Evolutionary conservation across 2,113 vertebrate species (phyloP).

Genomic region (Macrotus californicus): DNA sequence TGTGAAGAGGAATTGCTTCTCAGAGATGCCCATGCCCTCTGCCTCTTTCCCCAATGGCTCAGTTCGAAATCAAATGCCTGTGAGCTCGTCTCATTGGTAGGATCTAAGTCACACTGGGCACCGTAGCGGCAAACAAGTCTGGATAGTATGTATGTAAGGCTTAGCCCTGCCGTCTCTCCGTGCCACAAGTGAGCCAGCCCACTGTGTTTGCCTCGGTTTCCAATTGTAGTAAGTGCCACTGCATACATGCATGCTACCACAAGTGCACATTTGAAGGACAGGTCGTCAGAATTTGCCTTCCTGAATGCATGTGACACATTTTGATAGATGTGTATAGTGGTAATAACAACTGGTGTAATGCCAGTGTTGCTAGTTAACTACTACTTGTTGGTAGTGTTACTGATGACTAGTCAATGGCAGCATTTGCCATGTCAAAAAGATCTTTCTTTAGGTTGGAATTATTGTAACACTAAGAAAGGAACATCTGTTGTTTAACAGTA

Average conservation of each 20-base stretch:
- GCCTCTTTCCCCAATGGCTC: background rate
- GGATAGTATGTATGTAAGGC: rapidly evolving
- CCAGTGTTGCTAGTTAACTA: background rate
- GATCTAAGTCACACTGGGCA: background rate
- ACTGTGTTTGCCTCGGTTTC: background rate
- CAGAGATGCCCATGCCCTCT: background rate
- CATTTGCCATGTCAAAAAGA: background rate
- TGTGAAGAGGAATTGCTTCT: background rate
- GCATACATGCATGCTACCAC: background rate
- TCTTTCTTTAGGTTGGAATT: background rate
- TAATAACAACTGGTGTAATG: background rate
- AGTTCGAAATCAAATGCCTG: background rate
- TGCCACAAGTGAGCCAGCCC: rapidly evolving
- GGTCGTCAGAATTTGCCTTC: background rate
- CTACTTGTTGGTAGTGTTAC: background rate
- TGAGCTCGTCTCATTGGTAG: background rate
- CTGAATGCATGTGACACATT: background rate
- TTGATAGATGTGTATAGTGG: background rate
- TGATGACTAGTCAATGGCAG: background rate
- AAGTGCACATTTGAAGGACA: background rate
- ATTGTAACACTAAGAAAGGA: background rate
- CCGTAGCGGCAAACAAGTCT: background rate
- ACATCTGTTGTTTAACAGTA: background rate
- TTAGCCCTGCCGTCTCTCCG: background rate
- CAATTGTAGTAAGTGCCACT: background rate